Conservation (phyloP, 2,113 vertebrate genomes). For the Bos javanicus region DNA sequence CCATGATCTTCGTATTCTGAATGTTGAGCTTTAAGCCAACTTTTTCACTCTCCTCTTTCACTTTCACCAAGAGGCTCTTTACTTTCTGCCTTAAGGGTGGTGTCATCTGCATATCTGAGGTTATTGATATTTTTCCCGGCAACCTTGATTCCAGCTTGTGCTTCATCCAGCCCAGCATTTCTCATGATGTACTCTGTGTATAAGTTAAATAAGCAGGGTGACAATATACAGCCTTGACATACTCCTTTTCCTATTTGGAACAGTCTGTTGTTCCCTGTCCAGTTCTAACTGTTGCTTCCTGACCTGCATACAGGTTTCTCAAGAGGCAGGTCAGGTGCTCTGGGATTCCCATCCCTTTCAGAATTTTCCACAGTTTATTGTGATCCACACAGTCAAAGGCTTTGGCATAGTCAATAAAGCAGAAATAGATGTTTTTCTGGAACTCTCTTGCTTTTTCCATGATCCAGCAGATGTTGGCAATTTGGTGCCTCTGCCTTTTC, state of each 20-base stretch:
- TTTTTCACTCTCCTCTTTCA: not conserved
- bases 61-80: not conserved
- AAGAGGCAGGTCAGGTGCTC: not conserved
- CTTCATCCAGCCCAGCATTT: not conserved
- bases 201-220: not conserved
- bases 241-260: not conserved
- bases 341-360: accelerated
- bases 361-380: not conserved
- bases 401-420: not conserved
- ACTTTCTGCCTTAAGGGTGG: not conserved
- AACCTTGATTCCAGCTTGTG: not conserved
- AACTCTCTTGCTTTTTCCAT: not conserved
- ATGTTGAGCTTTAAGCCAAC: not conserved
- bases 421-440: not conserved
- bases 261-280: not conserved
- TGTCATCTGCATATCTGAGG: not conserved
- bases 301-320: not conserved
- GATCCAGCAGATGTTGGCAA: not conserved
- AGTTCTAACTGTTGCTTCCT: not conserved
- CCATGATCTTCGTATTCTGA: not conserved
- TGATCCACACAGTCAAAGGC: not conserved
- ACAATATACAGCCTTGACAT: not conserved
- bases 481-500: not conserved
- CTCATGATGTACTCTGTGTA: not conserved
- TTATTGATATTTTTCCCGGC: not conserved